Conservation (phyloP, 1,140 invertebrate species). For the Nilaparvata lugens region DNA sequence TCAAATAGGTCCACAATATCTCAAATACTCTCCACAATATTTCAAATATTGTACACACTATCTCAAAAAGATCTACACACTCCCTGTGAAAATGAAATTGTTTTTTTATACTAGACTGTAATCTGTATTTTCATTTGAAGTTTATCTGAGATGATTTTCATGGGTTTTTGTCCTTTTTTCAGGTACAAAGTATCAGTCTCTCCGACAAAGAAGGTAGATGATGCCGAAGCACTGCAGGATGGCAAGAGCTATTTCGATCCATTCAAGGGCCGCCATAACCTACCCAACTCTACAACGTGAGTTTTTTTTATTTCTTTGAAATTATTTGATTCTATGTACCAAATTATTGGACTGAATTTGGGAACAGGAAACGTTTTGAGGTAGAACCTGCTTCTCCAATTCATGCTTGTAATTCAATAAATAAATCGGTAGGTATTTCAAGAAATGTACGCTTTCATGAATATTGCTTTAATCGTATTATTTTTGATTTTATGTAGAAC, state of each 20-base stretch:
- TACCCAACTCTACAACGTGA: constrained; percentile 73
- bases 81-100: too few relatives aligned
- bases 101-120: neutral
- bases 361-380: neutral
- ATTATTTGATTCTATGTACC: neutral
- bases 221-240: constrained; percentile 40
- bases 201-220: constrained; percentile 27
- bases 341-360: too few relatives aligned
- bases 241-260: constrained; percentile 53
- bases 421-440: too few relatives aligned
- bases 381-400: too few relatives aligned
- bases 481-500: too few relatives aligned
- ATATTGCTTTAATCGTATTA: too few relatives aligned
- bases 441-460: too few relatives aligned
- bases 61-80: too few relatives aligned
- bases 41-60: too few relatives aligned
- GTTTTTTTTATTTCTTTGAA: constrained; percentile 30
- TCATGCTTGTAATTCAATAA: too few relatives aligned
- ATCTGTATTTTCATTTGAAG: neutral
- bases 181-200: constrained; percentile 52
- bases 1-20: too few relatives aligned
- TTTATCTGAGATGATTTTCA: neutral
- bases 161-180: constrained; percentile 25
- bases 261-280: constrained; percentile 51
- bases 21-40: too few relatives aligned